phyloP scores from a whole-genome alignment of 2,888 invertebrate species.

The Pyrrhia umbra region DNA sequence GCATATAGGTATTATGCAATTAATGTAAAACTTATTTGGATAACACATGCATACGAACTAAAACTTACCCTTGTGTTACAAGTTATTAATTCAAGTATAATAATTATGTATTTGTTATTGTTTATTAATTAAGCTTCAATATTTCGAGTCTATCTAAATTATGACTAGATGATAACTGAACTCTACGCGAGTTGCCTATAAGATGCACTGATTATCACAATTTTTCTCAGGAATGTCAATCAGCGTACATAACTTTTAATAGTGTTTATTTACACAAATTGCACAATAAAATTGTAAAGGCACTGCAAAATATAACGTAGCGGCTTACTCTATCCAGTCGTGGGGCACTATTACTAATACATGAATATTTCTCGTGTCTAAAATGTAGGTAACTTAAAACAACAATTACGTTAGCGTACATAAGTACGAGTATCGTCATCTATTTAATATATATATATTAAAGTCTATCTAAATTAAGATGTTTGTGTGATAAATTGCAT shows the following conservation, averaged over 20 bases:
- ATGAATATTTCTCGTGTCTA: slow-evolving; percentile 28
- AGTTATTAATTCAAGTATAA: slow-evolving; percentile 29
- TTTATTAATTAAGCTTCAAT: slow-evolving; percentile 43
- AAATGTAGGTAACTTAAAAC: slow-evolving; percentile 45
- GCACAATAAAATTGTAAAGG: slow-evolving; percentile 69
- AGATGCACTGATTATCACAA: slow-evolving; percentile 64
- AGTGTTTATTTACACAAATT: slow-evolving; percentile 56
- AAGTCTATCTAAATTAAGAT: slow-evolving; percentile 49
- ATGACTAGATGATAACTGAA: slow-evolving; percentile 68
- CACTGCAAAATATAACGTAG: slow-evolving; percentile 73
- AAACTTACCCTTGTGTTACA: slow-evolving; percentile 30
- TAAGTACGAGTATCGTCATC: slow-evolving; percentile 53
- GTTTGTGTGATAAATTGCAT: slow-evolving; percentile 52
- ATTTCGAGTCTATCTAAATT: slow-evolving; percentile 63
- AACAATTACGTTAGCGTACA: slow-evolving; percentile 57
- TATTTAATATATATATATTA: slow-evolving; percentile 45
- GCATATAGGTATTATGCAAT: slow-evolving; percentile 62
- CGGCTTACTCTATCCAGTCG: slow-evolving; percentile 62
- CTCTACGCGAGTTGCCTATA: slow-evolving; percentile 44
- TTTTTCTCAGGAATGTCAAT: slow-evolving; percentile 65
- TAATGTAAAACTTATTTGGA: slow-evolving; percentile 51
- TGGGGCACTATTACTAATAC: slow-evolving; percentile 43
- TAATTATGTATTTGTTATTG: slow-evolving; percentile 33
- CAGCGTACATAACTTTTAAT: slow-evolving; percentile 50
- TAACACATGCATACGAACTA: slow-evolving; percentile 28